Percentiles rank a stretch among this genome's conserved stretches.
These are phyloP conservation scores for Dynastes maya DNA, from an alignment of 2,888 invertebrate genomes.

Conservation along the genomic window DNA sequence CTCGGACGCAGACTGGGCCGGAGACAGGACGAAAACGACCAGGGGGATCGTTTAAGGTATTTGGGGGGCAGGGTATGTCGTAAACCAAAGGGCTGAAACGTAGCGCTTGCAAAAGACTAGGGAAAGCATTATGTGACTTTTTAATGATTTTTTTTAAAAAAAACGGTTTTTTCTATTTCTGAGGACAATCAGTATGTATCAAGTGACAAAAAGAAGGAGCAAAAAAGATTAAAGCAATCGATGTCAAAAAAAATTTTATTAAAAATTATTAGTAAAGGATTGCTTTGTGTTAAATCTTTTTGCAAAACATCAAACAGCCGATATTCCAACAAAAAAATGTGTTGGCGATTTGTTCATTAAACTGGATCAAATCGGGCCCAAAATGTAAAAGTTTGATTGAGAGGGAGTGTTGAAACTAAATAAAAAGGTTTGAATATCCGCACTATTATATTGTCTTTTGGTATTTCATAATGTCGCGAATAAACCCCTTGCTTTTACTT, in stretches of 20 bases:
- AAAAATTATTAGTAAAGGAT: constrained; percentile 3
- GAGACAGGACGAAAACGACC: constrained; percentile 58
- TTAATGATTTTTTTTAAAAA: too few relatives aligned
- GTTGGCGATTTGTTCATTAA: background rate
- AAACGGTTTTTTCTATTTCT: background rate
- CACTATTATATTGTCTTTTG: too few relatives aligned
- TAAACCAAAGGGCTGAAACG: constrained; percentile 62
- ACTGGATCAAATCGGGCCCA: background rate
- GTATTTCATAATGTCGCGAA: too few relatives aligned
- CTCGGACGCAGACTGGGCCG: constrained; percentile 60
- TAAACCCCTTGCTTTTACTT: too few relatives aligned
- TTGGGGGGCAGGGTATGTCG: constrained; percentile 47
- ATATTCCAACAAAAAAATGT: background rate
- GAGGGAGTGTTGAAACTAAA: constrained; percentile 7
- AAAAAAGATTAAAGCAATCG: background rate
- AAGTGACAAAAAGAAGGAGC: too few relatives aligned
- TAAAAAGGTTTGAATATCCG: background rate
- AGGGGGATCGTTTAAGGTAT: constrained; percentile 53
- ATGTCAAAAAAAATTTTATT: constrained; percentile 25
- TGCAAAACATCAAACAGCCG: background rate
- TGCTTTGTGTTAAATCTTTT: constrained; percentile 6
- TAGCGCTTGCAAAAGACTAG: constrained; percentile 53
- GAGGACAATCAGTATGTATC: background rate
- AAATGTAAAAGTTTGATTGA: background rate
- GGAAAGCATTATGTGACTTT: too few relatives aligned